These are phyloP conservation scores for Rhincodon typus DNA, from an alignment of 2,797 vertebrate genomes.

Conservation along the genomic window DNA sequence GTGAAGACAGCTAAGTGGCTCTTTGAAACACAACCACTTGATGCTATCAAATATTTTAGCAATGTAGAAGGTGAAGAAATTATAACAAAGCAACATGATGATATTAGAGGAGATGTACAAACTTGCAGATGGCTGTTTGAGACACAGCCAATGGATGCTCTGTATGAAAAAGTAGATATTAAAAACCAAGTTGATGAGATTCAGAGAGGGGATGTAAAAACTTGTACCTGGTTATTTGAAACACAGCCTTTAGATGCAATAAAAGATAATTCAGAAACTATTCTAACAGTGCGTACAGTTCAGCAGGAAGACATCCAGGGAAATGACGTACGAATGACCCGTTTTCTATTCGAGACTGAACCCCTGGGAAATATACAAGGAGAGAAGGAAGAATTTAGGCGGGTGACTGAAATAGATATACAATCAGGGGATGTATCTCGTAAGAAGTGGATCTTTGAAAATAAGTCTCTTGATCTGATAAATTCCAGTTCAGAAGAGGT, in stretches of 20 bases:
- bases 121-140: conserved; percentile 89
- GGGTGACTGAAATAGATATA: conserved; percentile 71
- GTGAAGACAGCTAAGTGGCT: conserved; percentile 90
- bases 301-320: conserved; percentile 74
- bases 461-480: conserved; percentile 72
- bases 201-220: conserved; percentile 79
- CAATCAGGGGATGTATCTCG: conserved; percentile 77
- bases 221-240: conserved; percentile 85
- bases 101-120: conserved; percentile 80
- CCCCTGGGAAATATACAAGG: conserved; percentile 71
- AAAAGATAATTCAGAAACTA: conserved; percentile 62
- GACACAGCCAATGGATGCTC: conserved; percentile 77
- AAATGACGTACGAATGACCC: conserved; percentile 72
- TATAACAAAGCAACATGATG: conserved; percentile 52
- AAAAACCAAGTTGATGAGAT: conserved; percentile 58
- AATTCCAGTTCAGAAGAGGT: conserved; percentile 72
- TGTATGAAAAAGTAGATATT: conserved; percentile 69
- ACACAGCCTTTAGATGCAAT: conserved; percentile 76
- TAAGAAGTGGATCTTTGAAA: conserved; percentile 85
- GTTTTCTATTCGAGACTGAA: conserved; percentile 84
- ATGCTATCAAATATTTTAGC: conserved; percentile 80
- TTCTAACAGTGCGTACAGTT: conserved; percentile 63
- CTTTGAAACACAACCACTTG: conserved; percentile 89
- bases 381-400: conserved; percentile 64
- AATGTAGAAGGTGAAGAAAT: conserved; percentile 70